Percentiles rank a stretch among this genome's conserved stretches.
Evolutionary conservation across 2,888 invertebrate genomes (phyloP).

Genomic region (Altica lythri): DNA sequence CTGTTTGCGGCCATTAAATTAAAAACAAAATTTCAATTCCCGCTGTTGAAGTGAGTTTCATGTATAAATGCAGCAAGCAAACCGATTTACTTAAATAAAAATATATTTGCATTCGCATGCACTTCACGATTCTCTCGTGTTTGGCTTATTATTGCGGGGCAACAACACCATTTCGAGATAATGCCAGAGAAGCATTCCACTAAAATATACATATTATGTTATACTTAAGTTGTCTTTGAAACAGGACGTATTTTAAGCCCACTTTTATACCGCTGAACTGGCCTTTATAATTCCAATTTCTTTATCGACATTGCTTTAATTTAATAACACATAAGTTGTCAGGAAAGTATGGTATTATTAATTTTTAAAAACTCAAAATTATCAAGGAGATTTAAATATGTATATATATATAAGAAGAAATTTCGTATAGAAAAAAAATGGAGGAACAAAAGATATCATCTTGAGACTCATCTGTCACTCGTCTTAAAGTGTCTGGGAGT

Average conservation of each 20-base stretch:
- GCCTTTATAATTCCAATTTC: conserved; percentile 11
- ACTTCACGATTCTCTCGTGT: conserved; percentile 25
- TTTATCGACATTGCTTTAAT: conserved; percentile 14
- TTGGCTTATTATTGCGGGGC: conserved; percentile 27
- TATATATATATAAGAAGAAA: too few species aligned
- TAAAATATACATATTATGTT: conserved; percentile 32
- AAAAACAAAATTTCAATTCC: background rate
- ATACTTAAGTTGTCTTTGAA: conserved; percentile 26
- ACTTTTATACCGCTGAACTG: conserved; percentile 22
- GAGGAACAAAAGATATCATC: too few species aligned
- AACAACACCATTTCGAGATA: conserved; percentile 34
- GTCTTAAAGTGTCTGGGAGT: too few species aligned
- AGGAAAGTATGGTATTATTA: background rate
- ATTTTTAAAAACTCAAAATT: background rate
- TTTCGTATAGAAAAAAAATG: too few species aligned
- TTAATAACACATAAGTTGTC: background rate
- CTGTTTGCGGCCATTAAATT: too few species aligned
- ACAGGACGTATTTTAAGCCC: conserved; percentile 11
- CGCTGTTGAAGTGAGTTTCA: too few species aligned
- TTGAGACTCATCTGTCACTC: too few species aligned
- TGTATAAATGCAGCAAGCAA: conserved; percentile 23
- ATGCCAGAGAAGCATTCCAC: conserved; percentile 22
- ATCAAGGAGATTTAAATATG: too few species aligned
- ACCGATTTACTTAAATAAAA: conserved; percentile 37
- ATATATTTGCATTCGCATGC: conserved; percentile 30